Evolutionary conservation across 2,888 invertebrate genomes (phyloP), one percentile per base, ranked within the genome.

Genomic region (Endotricha flammealis): DNA sequence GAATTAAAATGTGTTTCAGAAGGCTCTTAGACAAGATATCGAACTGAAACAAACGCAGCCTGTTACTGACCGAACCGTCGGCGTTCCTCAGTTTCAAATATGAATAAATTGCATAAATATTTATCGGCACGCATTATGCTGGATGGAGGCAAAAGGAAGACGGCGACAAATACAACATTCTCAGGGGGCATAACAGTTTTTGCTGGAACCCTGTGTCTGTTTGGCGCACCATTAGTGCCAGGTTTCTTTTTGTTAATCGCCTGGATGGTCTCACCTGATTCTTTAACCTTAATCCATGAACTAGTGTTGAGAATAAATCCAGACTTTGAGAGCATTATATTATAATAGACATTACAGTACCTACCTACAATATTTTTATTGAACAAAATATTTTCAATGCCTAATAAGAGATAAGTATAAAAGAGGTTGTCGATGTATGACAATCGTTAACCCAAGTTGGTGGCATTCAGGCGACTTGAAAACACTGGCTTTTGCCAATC

Each of bases 51-150:
- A 34, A 30, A 17, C 6, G 12, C 13, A 36, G 36, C 40, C 39
- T 38, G 36, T 39, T 38, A 43, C 49, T 53, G 48, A 48, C 49
- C 45, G 41, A 39, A 32, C 46, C 41, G 36, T 36, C 43, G 39
- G 46, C 45, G 53, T 53, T 50, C 29, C 42, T 38, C 41, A 39
- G 46, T 29, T 38, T 41, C 53, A 54, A 72, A 77, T 77, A 81
- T 79, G 78, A 80, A 81, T 82, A 78, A 80, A 80, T 78, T 76
- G 68, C 68, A 82, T 81, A 78, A 83, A 83, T 80, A 83, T 85
- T 78, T 77, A 80, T 75, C 71, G 59, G 62, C 66, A 63, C 64
- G 65, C 73, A 75, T 78, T 72, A 75, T 77, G 65, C 69, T 53
- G 64, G 58, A 57, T 63, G 62, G 55, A 64, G 48, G 59, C 68